A percentile compares a stretch with the other conserved stretches of the same genome.
These are phyloP conservation scores for Hippocampus abdominalis DNA, from an alignment of 2,113 vertebrate species.

Conservation along the genomic window DNA sequence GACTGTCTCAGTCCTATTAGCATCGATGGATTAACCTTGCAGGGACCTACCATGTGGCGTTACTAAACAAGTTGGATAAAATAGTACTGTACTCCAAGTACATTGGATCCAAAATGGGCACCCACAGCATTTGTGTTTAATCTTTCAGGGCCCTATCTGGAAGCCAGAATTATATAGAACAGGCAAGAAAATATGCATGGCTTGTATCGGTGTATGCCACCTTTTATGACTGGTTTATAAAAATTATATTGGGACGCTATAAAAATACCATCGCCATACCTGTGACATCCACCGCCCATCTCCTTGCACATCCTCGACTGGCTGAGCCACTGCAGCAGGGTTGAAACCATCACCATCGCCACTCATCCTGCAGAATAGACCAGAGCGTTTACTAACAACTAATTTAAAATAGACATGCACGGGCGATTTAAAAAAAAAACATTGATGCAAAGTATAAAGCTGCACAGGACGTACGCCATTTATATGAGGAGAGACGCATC, in stretches of 20 bases:
- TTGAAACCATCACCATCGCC: conserved; percentile 77
- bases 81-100: neutral
- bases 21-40: conserved; percentile 39
- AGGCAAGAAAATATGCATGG: no score
- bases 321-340: conserved; percentile 82
- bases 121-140: no score
- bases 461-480: neutral
- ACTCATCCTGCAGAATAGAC: conserved; percentile 77
- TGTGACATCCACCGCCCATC: conserved; percentile 94
- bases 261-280: conserved; percentile 65
- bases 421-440: neutral
- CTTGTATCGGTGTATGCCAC: no score
- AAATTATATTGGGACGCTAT: no score
- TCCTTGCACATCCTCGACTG: conserved; percentile 84
- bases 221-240: no score
- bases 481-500: neutral
- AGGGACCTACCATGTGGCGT: conserved; percentile 10
- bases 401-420: neutral
- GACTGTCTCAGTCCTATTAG: conserved; percentile 33
- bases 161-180: no score
- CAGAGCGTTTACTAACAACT: neutral
- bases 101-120: neutral
- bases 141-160: no score
- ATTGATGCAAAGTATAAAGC: neutral
- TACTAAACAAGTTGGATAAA: conserved; percentile 11